Percentiles rank a stretch among this genome's conserved stretches.
Evolutionary conservation across 2,888 invertebrate species (phyloP).

Genomic region (Drosophila formosana): DNA sequence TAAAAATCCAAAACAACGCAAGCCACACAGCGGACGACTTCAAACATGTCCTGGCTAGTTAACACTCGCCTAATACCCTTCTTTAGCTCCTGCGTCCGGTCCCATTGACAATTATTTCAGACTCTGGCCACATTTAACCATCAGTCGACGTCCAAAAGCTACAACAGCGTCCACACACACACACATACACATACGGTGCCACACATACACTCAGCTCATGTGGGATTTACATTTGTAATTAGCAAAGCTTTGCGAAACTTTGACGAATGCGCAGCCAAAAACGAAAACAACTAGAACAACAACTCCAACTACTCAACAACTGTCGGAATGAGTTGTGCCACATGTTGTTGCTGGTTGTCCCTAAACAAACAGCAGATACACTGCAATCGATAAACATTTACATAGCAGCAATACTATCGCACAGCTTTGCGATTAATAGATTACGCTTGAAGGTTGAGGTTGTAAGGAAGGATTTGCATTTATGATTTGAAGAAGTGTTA

Average conservation of each 20-base stretch:
- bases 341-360: slow-evolving; percentile 2
- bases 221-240: slow-evolving; percentile 83
- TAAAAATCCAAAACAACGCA: slow-evolving; percentile 8
- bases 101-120: slow-evolving; percentile 65
- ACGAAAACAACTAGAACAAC: slow-evolving; percentile 26
- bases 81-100: slow-evolving; percentile 2
- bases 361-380: slow-evolving; percentile 1
- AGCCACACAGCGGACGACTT: slow-evolving; percentile 40
- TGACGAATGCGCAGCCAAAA: slow-evolving; percentile 59
- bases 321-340: not conserved
- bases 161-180: slow-evolving; percentile 1
- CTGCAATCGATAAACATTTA: not conserved
- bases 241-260: slow-evolving; percentile 78
- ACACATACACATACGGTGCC: slow-evolving; percentile 14
- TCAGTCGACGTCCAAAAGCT: slow-evolving; percentile 29
- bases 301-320: slow-evolving; percentile 12
- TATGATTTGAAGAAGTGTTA: no score
- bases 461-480: not conserved
- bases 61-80: slow-evolving; percentile 59
- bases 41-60: slow-evolving; percentile 53
- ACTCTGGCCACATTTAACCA: slow-evolving; percentile 40
- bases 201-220: slow-evolving; percentile 24
- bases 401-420: not conserved
- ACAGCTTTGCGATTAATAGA: not conserved
- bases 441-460: not conserved